Evolutionary conservation across 2,113 vertebrate species (phyloP).

Genomic region (Pterocles burchelli): DNA sequence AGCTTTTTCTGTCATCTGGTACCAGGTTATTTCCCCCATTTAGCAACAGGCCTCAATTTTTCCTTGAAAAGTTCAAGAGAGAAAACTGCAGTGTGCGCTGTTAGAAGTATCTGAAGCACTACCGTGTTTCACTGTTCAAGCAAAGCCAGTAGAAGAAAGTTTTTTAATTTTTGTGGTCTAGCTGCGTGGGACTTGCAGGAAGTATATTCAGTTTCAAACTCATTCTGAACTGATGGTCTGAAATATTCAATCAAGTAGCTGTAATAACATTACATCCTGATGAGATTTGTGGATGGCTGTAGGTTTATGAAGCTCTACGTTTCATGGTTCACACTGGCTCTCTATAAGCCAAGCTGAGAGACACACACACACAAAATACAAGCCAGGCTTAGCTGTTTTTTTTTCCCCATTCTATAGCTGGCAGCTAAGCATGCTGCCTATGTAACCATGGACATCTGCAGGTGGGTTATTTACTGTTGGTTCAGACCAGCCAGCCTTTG

Average conservation of each 20-base stretch:
- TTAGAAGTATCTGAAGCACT: neutral
- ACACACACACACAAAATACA: neutral
- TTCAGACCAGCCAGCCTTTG: neutral
- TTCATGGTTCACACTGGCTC: neutral
- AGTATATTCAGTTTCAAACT: neutral
- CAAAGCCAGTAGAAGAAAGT: neutral
- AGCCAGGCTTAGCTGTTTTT: neutral
- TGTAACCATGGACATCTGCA: neutral
- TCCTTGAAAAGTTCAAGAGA: neutral
- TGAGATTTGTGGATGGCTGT: neutral
- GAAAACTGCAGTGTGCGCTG: neutral
- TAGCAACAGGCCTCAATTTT: neutral
- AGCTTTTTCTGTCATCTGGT: neutral
- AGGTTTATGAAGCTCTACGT: neutral
- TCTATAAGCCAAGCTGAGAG: neutral
- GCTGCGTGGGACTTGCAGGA: neutral
- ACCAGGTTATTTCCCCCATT: neutral
- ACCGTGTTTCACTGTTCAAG: neutral
- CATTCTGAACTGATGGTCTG: neutral
- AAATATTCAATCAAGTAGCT: neutral
- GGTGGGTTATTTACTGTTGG: neutral
- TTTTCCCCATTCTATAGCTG: rapidly evolving
- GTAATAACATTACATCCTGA: neutral
- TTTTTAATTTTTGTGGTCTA: neutral
- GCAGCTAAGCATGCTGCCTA: neutral